Base-by-base conservation (phyloP, 2,113 vertebrate genomes). In the Cheirogaleus medius region DNA sequence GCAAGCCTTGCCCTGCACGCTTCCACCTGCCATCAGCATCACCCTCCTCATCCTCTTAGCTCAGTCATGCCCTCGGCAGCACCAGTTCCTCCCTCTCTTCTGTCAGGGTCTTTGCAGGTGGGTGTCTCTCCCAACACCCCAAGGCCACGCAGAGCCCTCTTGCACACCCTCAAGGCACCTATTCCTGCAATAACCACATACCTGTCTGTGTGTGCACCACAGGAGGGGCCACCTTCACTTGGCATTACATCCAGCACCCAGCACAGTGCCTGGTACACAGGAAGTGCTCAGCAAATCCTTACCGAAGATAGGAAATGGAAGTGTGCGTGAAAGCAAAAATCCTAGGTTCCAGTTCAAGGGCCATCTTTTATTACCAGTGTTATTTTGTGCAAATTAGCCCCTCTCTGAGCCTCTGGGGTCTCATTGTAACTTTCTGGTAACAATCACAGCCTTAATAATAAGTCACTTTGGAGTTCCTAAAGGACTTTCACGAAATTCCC, bases 181-280 rank as follows among this genome's bases (percentile, higher is more conserved):
- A 13, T 17, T 5, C 49, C 49, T 37, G 34, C 11, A 6, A 8
- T 11, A 29, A 78, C 6, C 32, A 17, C 0, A 1, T 5, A 11
- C 42, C 54, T 20, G 74, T 21, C 42, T 66, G 42, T 32, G 29
- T 18, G 2, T 3, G 18, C 1, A 8, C 15, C 39, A 1, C 0
- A 0, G 64, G 14, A 74, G 29, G 29, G 23, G 29, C 25, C 25
- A 2, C 29, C 14, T 23, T 52, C 32, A 8, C 66, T 11, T 32
- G 21, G n/a, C 32, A 37, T 52, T 39, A 18, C 0, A 23, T 1
- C 21, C 0, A 32, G 12, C 1, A 15, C 32, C 49, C 18, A 37
- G 78, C 29, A 34, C 13, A 3, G 73, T 4, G 5, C 66, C 84
- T 68, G 54, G 21, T 3, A 2, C 5, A 32, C 0, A 14, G 29